phyloP scores from a whole-genome alignment of 2,113 vertebrate species.

The Mastomys natalensis region DNA sequence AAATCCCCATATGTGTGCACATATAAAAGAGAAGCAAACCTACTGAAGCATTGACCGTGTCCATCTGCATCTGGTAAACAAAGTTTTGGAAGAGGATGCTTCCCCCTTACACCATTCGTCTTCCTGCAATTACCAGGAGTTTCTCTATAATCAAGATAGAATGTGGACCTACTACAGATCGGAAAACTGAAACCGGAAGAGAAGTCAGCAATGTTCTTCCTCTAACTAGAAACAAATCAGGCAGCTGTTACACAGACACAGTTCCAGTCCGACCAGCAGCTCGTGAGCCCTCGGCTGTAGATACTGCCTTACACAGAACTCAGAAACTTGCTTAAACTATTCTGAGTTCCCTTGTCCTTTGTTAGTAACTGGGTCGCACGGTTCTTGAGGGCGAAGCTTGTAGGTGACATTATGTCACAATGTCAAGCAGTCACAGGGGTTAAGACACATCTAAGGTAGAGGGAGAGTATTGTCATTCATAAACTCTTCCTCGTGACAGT shows the following conservation, averaged over 20 bases:
- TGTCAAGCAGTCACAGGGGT: not conserved
- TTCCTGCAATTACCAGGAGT: not conserved
- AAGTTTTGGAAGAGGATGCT: not conserved
- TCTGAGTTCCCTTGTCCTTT: not conserved
- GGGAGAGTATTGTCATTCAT: not conserved
- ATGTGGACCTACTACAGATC: not conserved
- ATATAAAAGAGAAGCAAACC: not conserved
- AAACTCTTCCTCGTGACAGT: not conserved
- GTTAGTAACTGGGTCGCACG: not conserved
- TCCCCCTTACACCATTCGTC: not conserved
- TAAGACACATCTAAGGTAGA: not conserved
- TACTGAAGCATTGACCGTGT: not conserved
- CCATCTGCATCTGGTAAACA: not conserved
- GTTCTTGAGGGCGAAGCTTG: not conserved
- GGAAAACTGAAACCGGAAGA: not conserved
- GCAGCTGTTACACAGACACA: not conserved
- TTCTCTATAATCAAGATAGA: not conserved
- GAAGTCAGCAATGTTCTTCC: not conserved
- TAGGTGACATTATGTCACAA: not conserved
- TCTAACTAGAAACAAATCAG: not conserved
- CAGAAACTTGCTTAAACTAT: not conserved
- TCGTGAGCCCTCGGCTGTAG: not conserved
- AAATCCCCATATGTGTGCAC: not conserved
- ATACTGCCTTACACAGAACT: not conserved
- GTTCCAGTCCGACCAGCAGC: accelerated